A percentile compares a stretch with the other conserved stretches of the same genome.
Evolutionary conservation across 92 coral and sea anemone genomes (phyloP).

Genomic region (Epizoanthus ramosus): DNA sequence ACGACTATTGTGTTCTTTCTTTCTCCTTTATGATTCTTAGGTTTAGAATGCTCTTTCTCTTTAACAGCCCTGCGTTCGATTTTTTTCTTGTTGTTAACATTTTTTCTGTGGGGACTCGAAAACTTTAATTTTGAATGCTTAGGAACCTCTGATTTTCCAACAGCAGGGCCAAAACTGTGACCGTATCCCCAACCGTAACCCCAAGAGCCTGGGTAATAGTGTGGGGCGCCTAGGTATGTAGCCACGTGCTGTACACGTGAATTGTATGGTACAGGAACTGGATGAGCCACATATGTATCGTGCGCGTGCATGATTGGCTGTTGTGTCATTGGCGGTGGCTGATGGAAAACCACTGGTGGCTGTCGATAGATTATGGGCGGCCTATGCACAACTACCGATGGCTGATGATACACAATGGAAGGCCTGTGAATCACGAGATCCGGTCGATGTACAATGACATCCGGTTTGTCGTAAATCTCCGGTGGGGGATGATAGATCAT

Average conservation of each 20-base stretch:
- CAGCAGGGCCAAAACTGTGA: slow-evolving; percentile 28
- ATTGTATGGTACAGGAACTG: slow-evolving; percentile 60
- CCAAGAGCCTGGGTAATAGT: slow-evolving; percentile 67
- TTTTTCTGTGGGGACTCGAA: slow-evolving; percentile 2
- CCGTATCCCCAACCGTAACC: slow-evolving; percentile 54
- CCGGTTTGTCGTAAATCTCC: slow-evolving; percentile 85
- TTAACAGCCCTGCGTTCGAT: slow-evolving; percentile 39
- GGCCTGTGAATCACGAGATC: slow-evolving; percentile 89
- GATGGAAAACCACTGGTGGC: slow-evolving; percentile 86
- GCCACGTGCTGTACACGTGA: slow-evolving; percentile 63
- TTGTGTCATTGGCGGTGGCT: slow-evolving; percentile 83
- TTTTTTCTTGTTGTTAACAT: slow-evolving; percentile 31
- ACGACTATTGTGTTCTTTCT: slow-evolving; percentile 85
- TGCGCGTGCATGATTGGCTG: slow-evolving; percentile 79
- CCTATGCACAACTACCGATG: slow-evolving; percentile 84
- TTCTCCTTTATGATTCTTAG: slow-evolving; percentile 55
- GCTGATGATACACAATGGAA: slow-evolving; percentile 80
- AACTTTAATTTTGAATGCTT: slow-evolving; percentile 14
- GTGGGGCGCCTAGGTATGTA: slow-evolving; percentile 76
- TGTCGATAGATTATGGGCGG: slow-evolving; percentile 87
- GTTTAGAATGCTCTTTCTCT: slow-evolving; percentile 24
- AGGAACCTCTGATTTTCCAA: slow-evolving; percentile 67
- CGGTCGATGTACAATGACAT: slow-evolving; percentile 81
- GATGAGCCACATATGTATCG: slow-evolving; percentile 72
- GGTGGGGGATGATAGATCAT: slow-evolving; percentile 90